Evolutionary conservation across 2,888 invertebrate genomes (phyloP).

Genomic region (Lamellibrachia columna): DNA sequence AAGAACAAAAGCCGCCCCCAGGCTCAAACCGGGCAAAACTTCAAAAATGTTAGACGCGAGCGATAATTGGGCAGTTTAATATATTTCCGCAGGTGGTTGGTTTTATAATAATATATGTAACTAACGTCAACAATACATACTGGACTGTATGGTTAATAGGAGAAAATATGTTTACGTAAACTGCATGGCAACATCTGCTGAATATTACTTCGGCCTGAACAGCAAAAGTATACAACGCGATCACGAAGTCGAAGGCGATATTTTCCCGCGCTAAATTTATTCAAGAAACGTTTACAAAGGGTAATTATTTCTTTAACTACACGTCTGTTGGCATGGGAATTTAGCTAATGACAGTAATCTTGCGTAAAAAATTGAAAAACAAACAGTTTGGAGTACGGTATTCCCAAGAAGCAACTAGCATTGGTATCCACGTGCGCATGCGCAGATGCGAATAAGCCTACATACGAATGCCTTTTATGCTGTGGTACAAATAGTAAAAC

Average conservation of each 20-base stretch:
- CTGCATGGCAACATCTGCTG: background rate
- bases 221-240: constrained; percentile 3
- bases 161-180: background rate
- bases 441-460: constrained; percentile 11
- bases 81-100: background rate
- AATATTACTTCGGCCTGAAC: background rate
- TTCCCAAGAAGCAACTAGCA: background rate
- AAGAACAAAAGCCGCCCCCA: no score
- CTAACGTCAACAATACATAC: background rate
- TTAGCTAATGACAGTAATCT: background rate
- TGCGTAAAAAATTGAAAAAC: background rate
- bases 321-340: background rate
- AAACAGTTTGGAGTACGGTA: background rate
- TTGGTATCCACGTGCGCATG: constrained; percentile 8
- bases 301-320: background rate
- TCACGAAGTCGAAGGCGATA: background rate
- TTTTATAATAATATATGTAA: background rate
- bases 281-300: background rate
- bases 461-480: background rate
- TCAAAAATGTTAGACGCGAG: background rate
- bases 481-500: background rate
- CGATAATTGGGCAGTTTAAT: background rate
- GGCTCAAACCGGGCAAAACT: background rate
- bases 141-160: background rate
- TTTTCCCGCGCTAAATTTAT: background rate